Conservation (phyloP, 1,140 invertebrate species). For the Euura saliciscinereae region DNA sequence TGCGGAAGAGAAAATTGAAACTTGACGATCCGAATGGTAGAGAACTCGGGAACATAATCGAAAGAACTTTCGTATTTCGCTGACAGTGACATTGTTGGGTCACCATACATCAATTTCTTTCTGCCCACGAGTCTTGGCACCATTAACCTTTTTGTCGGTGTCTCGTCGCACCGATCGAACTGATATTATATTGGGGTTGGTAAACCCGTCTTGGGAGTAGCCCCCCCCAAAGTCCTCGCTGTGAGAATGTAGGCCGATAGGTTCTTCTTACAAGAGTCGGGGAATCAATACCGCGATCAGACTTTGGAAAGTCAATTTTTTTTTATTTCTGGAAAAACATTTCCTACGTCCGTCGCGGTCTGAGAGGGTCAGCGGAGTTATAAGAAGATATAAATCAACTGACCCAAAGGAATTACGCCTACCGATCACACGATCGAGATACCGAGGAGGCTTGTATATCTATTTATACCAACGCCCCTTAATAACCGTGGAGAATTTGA, state of each 20-base stretch:
- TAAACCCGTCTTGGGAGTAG: not conserved
- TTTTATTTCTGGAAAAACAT: not conserved
- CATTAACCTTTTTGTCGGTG: not conserved
- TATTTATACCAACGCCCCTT: not conserved
- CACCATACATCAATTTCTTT: not conserved
- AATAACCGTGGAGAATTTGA: not conserved
- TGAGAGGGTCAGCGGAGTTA: not conserved
- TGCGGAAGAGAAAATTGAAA: too few relatives aligned
- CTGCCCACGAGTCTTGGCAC: not conserved
- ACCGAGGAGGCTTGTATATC: not conserved
- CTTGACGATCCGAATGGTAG: too few relatives aligned
- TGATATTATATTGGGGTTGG: not conserved
- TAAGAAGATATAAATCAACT: not conserved
- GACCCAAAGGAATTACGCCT: not conserved
- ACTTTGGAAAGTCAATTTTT: not conserved
- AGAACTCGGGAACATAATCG: not conserved
- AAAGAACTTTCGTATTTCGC: not conserved
- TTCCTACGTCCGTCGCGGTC: not conserved
- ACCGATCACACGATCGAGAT: not conserved
- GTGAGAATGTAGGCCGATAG: too few relatives aligned
- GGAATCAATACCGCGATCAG: not conserved
- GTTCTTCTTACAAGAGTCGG: not conserved
- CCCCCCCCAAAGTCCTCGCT: not conserved
- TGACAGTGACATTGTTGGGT: not conserved
- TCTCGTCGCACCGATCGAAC: not conserved